Conservation (phyloP, 2,888 invertebrate species). For the Dryadula phaetusa region DNA sequence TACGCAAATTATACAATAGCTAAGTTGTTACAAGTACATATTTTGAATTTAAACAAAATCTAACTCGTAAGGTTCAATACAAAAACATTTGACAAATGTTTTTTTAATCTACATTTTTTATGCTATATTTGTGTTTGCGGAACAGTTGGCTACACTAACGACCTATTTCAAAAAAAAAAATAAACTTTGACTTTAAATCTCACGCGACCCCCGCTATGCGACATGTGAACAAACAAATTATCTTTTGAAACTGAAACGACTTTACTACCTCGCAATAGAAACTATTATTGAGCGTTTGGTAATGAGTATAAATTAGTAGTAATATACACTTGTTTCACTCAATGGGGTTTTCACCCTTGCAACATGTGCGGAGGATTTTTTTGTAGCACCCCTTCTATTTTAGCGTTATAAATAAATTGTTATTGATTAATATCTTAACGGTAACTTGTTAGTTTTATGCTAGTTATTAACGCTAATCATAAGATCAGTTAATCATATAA, state of each 20-base stretch:
- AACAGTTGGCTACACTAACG: slow-evolving; percentile 48
- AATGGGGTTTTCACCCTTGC: slow-evolving; percentile 68
- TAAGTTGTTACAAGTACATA: not conserved
- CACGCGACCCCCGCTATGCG: slow-evolving; percentile 66
- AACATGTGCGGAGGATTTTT: slow-evolving; percentile 71
- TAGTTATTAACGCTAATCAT: not conserved
- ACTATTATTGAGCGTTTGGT: slow-evolving; percentile 44
- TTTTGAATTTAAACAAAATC: not conserved
- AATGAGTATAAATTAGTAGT: slow-evolving; percentile 53
- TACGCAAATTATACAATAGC: not conserved
- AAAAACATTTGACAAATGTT: slow-evolving; percentile 5
- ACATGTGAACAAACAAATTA: slow-evolving; percentile 76
- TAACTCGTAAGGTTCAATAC: not conserved
- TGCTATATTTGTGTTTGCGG: slow-evolving; percentile 34
- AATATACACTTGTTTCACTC: slow-evolving; percentile 70
- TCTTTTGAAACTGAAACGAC: slow-evolving; percentile 28
- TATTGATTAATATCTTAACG: slow-evolving; percentile 57
- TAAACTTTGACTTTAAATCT: slow-evolving; percentile 61
- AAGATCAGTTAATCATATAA: not conserved
- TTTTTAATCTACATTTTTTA: slow-evolving; percentile 15
- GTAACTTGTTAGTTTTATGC: slow-evolving; percentile 29
- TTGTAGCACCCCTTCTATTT: slow-evolving; percentile 69
- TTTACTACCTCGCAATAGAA: slow-evolving; percentile 47
- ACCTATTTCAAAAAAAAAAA: slow-evolving; percentile 49
- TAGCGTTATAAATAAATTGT: slow-evolving; percentile 57